Conservation (phyloP, 2,797 vertebrate species). For the Sciurus vulgaris region DNA sequence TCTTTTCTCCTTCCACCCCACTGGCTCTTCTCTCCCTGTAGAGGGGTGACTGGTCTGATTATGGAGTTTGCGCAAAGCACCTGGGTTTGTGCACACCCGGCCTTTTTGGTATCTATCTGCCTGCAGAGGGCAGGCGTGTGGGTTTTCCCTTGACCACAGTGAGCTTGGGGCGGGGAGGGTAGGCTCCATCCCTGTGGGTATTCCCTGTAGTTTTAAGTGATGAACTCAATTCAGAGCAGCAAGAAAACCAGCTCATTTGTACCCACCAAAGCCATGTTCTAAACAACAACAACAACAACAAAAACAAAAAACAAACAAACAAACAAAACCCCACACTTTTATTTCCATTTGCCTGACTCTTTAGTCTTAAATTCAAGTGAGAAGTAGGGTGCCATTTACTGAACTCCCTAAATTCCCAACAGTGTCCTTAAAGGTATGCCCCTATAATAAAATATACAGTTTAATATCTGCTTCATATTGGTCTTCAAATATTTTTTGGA, state of each 20-base stretch:
- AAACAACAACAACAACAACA: no score
- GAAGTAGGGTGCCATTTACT: neutral
- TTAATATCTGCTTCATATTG: neutral
- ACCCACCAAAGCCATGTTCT: neutral
- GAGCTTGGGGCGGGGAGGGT: neutral
- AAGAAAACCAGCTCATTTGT: neutral
- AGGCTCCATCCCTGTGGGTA: neutral
- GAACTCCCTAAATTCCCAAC: neutral
- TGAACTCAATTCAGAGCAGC: neutral
- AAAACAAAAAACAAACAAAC: no score
- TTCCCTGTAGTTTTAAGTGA: neutral
- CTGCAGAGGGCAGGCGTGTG: neutral
- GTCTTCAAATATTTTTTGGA: slow-evolving; percentile 14
- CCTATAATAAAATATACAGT: neutral
- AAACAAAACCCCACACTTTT: neutral
- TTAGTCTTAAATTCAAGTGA: slow-evolving; percentile 50
- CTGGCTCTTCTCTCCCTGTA: neutral
- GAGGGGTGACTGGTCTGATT: neutral
- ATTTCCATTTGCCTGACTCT: neutral
- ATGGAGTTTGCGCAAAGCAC: neutral
- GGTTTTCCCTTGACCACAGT: no score
- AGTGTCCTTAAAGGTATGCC: neutral
- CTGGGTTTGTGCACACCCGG: no score
- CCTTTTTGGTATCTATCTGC: neutral
- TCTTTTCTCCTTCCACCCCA: neutral